A percentile compares a stretch with the other conserved stretches of the same genome.
These are phyloP conservation scores for Rhynchomys soricoides DNA, from an alignment of 2,113 vertebrate species.

Conservation along the genomic window DNA sequence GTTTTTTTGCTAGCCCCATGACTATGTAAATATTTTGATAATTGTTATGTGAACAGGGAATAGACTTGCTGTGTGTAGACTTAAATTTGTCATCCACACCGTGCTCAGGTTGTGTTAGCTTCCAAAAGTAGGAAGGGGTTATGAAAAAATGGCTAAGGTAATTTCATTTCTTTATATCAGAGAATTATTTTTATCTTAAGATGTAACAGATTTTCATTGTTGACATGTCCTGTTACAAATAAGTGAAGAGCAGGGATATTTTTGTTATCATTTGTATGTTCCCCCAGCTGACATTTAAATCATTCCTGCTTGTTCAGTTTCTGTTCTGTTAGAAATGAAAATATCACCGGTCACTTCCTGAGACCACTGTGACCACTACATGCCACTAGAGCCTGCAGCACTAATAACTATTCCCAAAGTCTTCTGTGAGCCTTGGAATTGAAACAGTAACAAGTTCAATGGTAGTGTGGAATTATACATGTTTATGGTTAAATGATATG, in stretches of 20 bases:
- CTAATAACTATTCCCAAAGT: constrained; percentile 83
- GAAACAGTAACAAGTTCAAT: constrained; percentile 81
- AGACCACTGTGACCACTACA: constrained; percentile 74
- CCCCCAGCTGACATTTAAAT: constrained; percentile 65
- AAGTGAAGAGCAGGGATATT: constrained; percentile 66
- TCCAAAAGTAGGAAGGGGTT: constrained; percentile 45
- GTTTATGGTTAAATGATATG: constrained; percentile 64
- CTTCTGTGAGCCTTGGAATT: constrained; percentile 75
- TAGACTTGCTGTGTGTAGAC: not conserved
- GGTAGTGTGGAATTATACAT: constrained; percentile 55
- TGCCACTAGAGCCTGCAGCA: constrained; percentile 71
- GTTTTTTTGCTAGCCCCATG: not conserved
- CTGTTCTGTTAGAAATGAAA: constrained; percentile 81
- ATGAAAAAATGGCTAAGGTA: constrained; percentile 21
- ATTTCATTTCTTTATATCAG: not conserved
- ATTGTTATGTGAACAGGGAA: not conserved
- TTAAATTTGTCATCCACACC: not conserved
- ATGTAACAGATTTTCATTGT: constrained; percentile 52
- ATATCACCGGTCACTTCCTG: constrained; percentile 80
- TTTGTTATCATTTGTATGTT: constrained; percentile 76
- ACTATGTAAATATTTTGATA: not conserved
- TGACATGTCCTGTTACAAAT: constrained; percentile 16
- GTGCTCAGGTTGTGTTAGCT: constrained; percentile 3
- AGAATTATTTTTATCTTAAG: constrained; percentile 23
- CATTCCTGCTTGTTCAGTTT: constrained; percentile 43